Conservation (phyloP, 2,113 vertebrate genomes). For the Rhizomys pruinosus region DNA sequence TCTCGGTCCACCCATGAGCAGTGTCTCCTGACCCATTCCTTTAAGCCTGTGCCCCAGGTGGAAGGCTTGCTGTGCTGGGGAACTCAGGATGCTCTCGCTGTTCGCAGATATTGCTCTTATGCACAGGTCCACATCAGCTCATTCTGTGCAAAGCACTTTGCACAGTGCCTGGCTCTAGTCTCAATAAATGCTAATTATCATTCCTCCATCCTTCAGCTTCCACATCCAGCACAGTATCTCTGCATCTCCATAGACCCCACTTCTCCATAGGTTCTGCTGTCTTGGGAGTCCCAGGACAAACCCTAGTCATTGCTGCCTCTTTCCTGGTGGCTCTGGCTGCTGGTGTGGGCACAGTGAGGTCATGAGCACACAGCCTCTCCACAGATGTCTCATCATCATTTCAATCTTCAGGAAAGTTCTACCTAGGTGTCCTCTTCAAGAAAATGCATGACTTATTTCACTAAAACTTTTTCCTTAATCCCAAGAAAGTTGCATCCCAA, state of each 20-base stretch:
- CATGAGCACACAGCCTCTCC: background rate
- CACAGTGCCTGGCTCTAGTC: background rate
- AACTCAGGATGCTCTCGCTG: background rate
- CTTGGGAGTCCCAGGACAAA: background rate
- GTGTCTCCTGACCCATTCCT: background rate
- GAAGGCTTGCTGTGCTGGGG: background rate
- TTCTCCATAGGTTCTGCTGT: background rate
- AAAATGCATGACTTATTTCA: background rate
- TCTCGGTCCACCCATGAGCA: background rate
- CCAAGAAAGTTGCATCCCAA: background rate
- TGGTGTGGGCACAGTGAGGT: background rate
- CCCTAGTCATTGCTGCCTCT: background rate
- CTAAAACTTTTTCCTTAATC: conserved; percentile 7
- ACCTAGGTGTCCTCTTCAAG: background rate
- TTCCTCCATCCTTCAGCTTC: background rate
- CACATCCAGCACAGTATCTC: background rate
- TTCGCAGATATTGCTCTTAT: background rate
- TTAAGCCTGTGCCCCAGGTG: background rate
- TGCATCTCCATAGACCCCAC: background rate
- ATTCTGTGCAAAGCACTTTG: background rate
- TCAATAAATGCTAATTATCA: background rate
- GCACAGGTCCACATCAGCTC: background rate
- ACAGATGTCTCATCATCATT: background rate
- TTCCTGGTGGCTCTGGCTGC: background rate
- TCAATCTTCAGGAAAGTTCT: background rate